Conservation (phyloP, 2,797 vertebrate genomes). For the Anas bahamensis region DNA sequence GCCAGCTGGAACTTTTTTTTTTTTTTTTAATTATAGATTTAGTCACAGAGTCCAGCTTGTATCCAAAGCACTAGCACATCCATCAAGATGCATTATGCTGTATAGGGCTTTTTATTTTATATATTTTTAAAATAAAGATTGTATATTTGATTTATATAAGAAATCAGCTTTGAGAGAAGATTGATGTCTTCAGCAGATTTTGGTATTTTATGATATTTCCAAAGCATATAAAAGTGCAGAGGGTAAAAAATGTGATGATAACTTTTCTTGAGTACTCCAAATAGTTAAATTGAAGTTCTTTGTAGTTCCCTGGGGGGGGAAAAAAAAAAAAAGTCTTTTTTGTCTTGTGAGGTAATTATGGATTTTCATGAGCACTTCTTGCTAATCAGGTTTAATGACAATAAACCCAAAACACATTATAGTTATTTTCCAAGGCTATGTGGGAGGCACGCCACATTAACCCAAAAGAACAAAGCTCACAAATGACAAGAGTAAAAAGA, state of each 20-base stretch:
- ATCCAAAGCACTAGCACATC: neutral
- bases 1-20: neutral
- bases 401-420: conserved; percentile 68
- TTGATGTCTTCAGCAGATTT: neutral
- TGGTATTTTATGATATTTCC: neutral
- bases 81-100: neutral
- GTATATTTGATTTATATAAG: neutral
- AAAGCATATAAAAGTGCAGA: neutral
- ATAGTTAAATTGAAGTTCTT: neutral
- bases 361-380: conserved; percentile 69
- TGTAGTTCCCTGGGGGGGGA: conserved; percentile 15
- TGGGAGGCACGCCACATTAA: conserved; percentile 52
- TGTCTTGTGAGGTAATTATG: conserved; percentile 69
- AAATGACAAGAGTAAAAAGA: neutral
- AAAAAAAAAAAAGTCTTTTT: neutral
- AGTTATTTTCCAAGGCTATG: conserved; percentile 61
- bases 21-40: neutral
- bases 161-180: conserved; percentile 25
- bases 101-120: conserved; percentile 3
- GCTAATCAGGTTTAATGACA: conserved; percentile 73
- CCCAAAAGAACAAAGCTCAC: conserved; percentile 8
- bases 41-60: neutral
- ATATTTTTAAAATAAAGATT: neutral
- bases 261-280: neutral
- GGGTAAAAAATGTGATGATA: neutral